Base-by-base conservation (phyloP, 2,888 invertebrate species). In the Parascotia fuliginaria region DNA sequence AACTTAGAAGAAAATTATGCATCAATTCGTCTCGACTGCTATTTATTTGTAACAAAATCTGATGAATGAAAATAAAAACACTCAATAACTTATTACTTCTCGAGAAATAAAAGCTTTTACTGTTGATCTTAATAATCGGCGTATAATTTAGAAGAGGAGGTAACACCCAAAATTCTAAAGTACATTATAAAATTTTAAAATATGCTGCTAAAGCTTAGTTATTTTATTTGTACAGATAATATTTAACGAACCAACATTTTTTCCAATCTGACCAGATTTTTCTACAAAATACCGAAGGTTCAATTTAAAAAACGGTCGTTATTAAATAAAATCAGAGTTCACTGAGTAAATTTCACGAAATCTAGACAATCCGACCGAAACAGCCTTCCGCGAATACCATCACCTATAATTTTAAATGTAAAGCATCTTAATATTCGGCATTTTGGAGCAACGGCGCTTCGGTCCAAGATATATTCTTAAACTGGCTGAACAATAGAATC, bases 401-500 rank as follows among this genome's bases (percentile, higher is more conserved):
- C 65, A 68, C 70, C 70, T 70, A 73, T 77, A 73, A 80, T 77
- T 79, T 75, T 68, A 71, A 81, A 76, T 73, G 75, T 72, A 75
- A 77, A 81, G 68, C 71, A 68, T 77, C 71, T 68, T 75, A 78
- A 78, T 76, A 76, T 68, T 69, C 65, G 71, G 65, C 69, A 64
- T 75, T 77, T 64, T 66, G 65, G 60, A 67, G 70, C 63, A 55
- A 66, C 58, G 60, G 65, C 70, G 71, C 72, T 73, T 29, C 34
- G 52, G 27, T 34, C 60, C 49, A 61, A 65, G 60, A 71, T 65
- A 66, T 78, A 58, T 65, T 52, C 63, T 46, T 45, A 9, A 55
- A 51, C 49, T 13, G 47, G 13, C 33, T 15, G n/a, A 37, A 22
- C 65, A 60, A 41, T 55, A 27, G 7, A 61, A 58, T 60, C 50